Evolutionary conservation across 2,888 invertebrate species (phyloP), one percentile per base, ranked within the genome.

Genomic region (Erannis defoliaria): DNA sequence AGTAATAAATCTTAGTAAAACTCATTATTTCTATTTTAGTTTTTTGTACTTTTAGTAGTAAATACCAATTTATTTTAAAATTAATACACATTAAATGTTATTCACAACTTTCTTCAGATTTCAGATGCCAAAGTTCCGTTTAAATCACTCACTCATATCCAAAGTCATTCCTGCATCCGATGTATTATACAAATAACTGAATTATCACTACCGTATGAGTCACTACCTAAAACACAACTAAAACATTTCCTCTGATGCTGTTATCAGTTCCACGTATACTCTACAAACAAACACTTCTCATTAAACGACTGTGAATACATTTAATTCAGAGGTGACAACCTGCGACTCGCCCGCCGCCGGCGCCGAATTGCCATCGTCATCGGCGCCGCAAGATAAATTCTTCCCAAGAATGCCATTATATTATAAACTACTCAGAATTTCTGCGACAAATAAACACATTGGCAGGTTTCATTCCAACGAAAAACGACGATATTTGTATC

Each of bases 391-490:
- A 62, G 64, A 71, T 73, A 73, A 74, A 74, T 73, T 68, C 70
- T 80, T 78, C 78, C 76, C 72, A 77, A 71, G 80, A 84, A 85
- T 85, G 78, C 66, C 62, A 74, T 69, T 71, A 73, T 73, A 70
- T 71, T 48, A 72, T 66, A 68, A 70, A 68, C 72, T 77, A 74
- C 64, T 73, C 67, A 73, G 77, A 66, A 68, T 43, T 61, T 58
- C 54, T 54, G 50, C 61, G 76, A 81, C 77, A 81, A 82, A 80
- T 73, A 78, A 77, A 75, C 70, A 73, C 64, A 66, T 56, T 64
- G 64, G 70, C 54, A 55, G 16, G 60, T 64, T 62, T 55, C 43
- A 54, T 64, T 73, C 81, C 73, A 54, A 62, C 65, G 76, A 76
- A 77, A 70, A 76, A 74, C 74, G 69, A 74, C 74, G 78, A 78